Percentiles rank a stretch among this genome's conserved stretches.
Evolutionary conservation across 2,113 vertebrate species (phyloP).

Genomic region (Ailuropoda melanoleuca): DNA sequence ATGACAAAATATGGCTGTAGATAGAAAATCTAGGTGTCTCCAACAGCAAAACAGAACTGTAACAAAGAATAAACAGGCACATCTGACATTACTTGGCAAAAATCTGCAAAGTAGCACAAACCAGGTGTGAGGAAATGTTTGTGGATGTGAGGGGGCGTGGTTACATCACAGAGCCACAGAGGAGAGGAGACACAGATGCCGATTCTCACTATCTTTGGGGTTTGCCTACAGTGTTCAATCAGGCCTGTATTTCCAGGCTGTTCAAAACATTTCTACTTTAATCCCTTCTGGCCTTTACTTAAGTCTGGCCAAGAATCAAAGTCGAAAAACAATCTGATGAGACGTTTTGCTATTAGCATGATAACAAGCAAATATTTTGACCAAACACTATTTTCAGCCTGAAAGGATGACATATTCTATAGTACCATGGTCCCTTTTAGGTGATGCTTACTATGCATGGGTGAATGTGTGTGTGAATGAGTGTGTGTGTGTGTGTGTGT

Average conservation of each 20-base stretch:
- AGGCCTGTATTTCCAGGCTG: not conserved
- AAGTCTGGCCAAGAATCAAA: not conserved
- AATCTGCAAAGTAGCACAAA: not conserved
- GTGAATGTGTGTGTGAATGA: not conserved
- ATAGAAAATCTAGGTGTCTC: not conserved
- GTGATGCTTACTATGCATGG: not conserved
- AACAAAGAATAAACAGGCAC: not conserved
- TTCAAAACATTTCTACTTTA: not conserved
- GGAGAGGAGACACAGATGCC: not conserved
- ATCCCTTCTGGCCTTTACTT: not conserved
- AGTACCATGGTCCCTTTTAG: not conserved
- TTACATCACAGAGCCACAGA: not conserved
- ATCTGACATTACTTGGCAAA: not conserved
- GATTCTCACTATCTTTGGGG: not conserved
- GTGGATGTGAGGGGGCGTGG: not conserved
- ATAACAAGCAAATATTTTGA: not conserved
- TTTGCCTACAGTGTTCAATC: not conserved
- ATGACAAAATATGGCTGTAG: not conserved
- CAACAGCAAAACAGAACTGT: not conserved
- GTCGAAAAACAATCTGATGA: not conserved
- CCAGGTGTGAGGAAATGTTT: not conserved
- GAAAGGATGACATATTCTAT: not conserved
- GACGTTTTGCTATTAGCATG: not conserved
- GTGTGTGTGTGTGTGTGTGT: not conserved
- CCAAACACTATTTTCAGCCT: not conserved